Evolutionary conservation across 1,140 invertebrate genomes (phyloP).

Genomic region (Eurytemora carolleeae): DNA sequence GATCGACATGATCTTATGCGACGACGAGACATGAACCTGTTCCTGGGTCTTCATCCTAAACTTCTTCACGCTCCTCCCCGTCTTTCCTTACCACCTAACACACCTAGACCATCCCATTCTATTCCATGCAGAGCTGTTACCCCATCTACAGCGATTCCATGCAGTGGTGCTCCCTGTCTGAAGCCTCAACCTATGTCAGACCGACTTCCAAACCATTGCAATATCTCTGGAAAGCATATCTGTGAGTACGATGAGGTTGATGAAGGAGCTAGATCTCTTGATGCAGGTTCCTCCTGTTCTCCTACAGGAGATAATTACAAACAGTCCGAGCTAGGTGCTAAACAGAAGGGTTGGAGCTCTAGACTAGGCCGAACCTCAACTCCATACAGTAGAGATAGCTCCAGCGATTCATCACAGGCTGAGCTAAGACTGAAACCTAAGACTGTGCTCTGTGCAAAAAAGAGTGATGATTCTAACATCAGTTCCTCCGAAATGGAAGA

Average conservation of each 20-base stretch:
- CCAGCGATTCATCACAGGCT: neutral
- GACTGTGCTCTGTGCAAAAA: no score
- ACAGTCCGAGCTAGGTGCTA: neutral
- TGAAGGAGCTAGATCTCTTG: neutral
- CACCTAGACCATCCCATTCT: neutral
- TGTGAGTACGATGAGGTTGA: conserved; percentile 29
- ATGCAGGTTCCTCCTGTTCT: neutral
- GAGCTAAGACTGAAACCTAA: neutral
- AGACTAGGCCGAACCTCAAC: neutral
- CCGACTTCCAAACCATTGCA: conserved; percentile 43
- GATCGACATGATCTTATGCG: conserved; percentile 16
- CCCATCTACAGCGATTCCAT: neutral
- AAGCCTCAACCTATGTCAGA: conserved; percentile 33
- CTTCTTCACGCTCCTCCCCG: neutral
- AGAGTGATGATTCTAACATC: neutral
- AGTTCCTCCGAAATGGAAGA: neutral
- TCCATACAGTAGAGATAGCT: neutral
- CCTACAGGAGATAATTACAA: neutral
- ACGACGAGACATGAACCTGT: conserved; percentile 13
- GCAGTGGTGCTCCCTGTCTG: neutral
- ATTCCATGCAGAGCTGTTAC: neutral
- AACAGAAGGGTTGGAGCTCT: neutral
- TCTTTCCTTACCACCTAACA: neutral
- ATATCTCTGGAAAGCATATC: conserved; percentile 45
- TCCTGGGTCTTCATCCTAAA: conserved; percentile 2